Conservation (phyloP, 2,113 vertebrate genomes). For the Cyanoliseus patagonus region DNA sequence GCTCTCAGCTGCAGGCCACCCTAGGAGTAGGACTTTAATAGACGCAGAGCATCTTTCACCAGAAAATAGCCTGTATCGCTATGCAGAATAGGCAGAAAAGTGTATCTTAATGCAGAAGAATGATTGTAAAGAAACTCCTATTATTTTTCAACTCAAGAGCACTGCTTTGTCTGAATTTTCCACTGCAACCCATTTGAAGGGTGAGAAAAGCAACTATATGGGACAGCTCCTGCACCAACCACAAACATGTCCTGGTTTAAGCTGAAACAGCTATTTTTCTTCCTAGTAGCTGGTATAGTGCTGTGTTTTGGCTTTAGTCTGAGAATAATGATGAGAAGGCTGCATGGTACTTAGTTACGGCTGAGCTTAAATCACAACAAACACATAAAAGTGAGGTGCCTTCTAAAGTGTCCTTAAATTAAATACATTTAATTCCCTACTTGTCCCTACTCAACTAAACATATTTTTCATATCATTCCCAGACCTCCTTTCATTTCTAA, state of each 20-base stretch:
- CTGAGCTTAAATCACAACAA: background rate
- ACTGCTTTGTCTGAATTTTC: background rate
- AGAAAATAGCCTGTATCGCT: background rate
- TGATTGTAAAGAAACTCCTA: background rate
- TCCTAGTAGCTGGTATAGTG: background rate
- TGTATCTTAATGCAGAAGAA: background rate
- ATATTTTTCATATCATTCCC: constrained; percentile 32
- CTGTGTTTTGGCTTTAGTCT: background rate
- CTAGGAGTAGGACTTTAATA: background rate
- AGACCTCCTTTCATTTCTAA: constrained; percentile 5
- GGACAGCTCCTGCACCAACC: background rate
- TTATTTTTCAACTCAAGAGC: background rate
- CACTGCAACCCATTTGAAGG: background rate
- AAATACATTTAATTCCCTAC: background rate
- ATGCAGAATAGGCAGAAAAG: background rate
- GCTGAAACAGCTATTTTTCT: background rate
- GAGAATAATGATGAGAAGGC: background rate
- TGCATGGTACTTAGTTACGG: background rate
- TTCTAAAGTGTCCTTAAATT: constrained; percentile 1
- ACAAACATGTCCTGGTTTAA: background rate
- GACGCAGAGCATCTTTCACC: background rate
- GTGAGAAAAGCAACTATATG: background rate
- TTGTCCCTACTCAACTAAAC: constrained; percentile 26
- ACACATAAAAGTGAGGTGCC: background rate
- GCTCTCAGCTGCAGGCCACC: background rate